phyloP scores from a whole-genome alignment of 2,113 vertebrate species.

The Plestiodon gilberti region DNA sequence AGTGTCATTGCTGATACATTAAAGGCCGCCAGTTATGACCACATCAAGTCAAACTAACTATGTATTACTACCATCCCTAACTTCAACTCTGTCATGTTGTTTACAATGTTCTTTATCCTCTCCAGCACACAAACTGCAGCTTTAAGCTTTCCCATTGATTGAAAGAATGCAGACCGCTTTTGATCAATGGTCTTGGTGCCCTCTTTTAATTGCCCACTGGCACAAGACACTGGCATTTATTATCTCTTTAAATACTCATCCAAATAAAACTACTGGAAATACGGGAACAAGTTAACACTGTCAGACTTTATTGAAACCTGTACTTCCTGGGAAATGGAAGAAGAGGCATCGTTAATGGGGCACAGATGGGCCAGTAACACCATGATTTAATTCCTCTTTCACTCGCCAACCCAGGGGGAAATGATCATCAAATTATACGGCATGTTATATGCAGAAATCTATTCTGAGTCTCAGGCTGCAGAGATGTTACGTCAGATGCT shows the following conservation, averaged over 20 bases:
- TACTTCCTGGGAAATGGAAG: slow-evolving; percentile 42
- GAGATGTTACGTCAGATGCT: not conserved
- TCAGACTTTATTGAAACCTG: slow-evolving; percentile 42
- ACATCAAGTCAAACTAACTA: slow-evolving; percentile 63
- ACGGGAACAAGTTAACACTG: slow-evolving; percentile 5
- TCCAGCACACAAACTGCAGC: slow-evolving; percentile 12
- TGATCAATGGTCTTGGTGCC: slow-evolving; percentile 41
- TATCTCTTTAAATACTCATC: slow-evolving; percentile 36
- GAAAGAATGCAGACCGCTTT: slow-evolving; percentile 50
- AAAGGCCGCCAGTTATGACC: slow-evolving; percentile 52
- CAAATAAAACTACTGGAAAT: slow-evolving; percentile 21
- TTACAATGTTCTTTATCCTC: slow-evolving; percentile 50
- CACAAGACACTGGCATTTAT: slow-evolving; percentile 24
- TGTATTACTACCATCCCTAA: slow-evolving; percentile 39
- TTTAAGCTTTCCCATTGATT: slow-evolving; percentile 48
- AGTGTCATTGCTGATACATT: slow-evolving; percentile 45
- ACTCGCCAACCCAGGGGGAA: slow-evolving; percentile 31
- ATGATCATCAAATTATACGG: slow-evolving; percentile 52
- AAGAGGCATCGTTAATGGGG: slow-evolving; percentile 21
- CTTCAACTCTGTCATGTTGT: slow-evolving; percentile 45
- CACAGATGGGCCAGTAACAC: slow-evolving; percentile 30
- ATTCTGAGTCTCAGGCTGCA: not conserved
- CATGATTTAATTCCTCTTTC: slow-evolving; percentile 44
- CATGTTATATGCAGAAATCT: not conserved
- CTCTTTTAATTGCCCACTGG: slow-evolving; percentile 57